Percentiles rank a stretch among this genome's conserved stretches.
phyloP scores from a whole-genome alignment of 2,888 invertebrate species.

The Ecdyonurus torrentis region DNA sequence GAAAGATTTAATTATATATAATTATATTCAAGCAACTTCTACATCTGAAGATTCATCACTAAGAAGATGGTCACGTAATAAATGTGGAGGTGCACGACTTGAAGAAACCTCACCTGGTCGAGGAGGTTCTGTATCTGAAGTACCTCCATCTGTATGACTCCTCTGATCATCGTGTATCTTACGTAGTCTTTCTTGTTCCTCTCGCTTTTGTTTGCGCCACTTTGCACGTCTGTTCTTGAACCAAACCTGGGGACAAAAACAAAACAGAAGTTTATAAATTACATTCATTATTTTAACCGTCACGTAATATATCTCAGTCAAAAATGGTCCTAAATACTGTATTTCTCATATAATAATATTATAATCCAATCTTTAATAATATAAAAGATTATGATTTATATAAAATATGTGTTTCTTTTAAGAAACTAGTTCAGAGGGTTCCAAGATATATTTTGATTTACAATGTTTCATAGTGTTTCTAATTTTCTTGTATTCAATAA shows the following conservation, averaged over 20 bases:
- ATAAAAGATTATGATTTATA: too few species aligned
- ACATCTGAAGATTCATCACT: constrained; percentile 2
- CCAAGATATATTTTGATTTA: too few species aligned
- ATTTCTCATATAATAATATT: too few species aligned
- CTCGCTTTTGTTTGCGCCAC: constrained; percentile 90
- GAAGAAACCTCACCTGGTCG: background rate
- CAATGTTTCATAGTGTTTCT: too few species aligned
- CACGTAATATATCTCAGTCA: too few species aligned
- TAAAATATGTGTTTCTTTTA: too few species aligned
- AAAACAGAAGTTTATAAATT: constrained; percentile 11
- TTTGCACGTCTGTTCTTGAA: constrained; percentile 92
- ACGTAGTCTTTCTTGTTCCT: constrained; percentile 47
- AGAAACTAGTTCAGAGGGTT: too few species aligned
- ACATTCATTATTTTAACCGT: background rate
- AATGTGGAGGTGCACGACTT: background rate
- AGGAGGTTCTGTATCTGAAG: background rate
- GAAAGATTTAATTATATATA: too few species aligned
- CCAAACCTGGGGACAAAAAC: constrained; percentile 61
- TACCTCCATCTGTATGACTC: background rate
- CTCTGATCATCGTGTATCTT: constrained; percentile 29
- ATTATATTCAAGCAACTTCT: background rate
- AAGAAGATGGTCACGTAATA: background rate
- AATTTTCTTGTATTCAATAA: too few species aligned
- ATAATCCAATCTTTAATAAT: too few species aligned
- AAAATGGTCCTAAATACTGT: too few species aligned